phyloP scores from a whole-genome alignment of 2,888 invertebrate species.

The Netelia melanura region DNA sequence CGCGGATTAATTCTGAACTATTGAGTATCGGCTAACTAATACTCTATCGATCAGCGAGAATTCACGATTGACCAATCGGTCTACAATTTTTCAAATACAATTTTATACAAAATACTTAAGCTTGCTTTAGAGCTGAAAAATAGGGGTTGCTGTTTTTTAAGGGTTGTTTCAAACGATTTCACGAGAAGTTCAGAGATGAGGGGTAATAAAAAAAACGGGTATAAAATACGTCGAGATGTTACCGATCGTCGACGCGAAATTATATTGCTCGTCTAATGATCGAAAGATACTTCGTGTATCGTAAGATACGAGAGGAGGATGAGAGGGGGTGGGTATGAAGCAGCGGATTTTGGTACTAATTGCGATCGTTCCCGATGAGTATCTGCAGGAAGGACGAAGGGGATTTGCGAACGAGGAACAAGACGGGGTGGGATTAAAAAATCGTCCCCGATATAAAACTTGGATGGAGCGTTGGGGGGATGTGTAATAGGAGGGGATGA shows the following conservation, averaged over 20 bases:
- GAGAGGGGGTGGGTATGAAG: neutral
- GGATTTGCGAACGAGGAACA: constrained; percentile 53
- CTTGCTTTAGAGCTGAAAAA: too few species aligned
- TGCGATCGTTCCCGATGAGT: constrained; percentile 76
- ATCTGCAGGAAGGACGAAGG: constrained; percentile 36
- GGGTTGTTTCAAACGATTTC: too few species aligned
- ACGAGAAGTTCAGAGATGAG: neutral
- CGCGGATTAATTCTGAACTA: constrained; percentile 34
- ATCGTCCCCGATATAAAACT: constrained; percentile 76
- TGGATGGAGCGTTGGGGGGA: constrained; percentile 57
- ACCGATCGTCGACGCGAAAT: constrained; percentile 41
- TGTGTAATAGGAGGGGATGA: constrained; percentile 58
- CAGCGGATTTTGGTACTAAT: constrained; percentile 72
- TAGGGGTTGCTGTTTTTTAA: too few species aligned
- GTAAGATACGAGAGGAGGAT: neutral
- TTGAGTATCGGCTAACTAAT: neutral
- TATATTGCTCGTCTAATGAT: constrained; percentile 58
- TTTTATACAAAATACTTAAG: neutral
- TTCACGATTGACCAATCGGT: neutral
- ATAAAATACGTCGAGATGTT: constrained; percentile 10
- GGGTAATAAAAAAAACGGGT: constrained; percentile 6
- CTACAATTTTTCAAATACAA: neutral
- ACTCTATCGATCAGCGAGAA: neutral
- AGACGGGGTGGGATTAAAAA: constrained; percentile 75
- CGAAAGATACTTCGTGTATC: constrained; percentile 32